A percentile compares a stretch with the other conserved stretches of the same genome.
These are phyloP conservation scores for Morone chrysops DNA, from an alignment of 2,113 vertebrate species.

Conservation along the genomic window DNA sequence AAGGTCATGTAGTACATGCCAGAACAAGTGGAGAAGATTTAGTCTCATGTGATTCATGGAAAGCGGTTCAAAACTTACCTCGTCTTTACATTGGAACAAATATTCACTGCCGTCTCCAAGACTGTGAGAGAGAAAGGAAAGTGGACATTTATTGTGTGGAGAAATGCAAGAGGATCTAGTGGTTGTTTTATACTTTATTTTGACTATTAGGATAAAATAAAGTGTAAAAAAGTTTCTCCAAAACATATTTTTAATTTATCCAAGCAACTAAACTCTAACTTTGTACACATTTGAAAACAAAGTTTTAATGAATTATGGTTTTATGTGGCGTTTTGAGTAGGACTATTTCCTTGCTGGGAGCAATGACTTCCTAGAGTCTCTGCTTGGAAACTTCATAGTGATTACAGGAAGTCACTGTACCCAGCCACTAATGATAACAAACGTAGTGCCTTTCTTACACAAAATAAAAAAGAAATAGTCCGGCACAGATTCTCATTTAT, in stretches of 20 bases:
- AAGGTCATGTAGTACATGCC: background rate
- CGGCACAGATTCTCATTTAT: background rate
- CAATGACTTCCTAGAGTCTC: too few species aligned
- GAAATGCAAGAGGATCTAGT: background rate
- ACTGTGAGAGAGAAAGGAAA: conserved; percentile 80
- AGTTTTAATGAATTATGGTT: too few species aligned
- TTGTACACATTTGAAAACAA: background rate
- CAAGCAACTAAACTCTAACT: background rate
- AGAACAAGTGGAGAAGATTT: background rate
- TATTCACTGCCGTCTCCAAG: conserved; percentile 93
- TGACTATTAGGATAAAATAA: background rate
- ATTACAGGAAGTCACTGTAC: too few species aligned
- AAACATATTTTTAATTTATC: background rate
- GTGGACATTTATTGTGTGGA: background rate
- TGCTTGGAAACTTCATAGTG: too few species aligned
- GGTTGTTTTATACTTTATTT: background rate
- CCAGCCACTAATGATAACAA: too few species aligned
- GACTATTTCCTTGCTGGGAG: too few species aligned
- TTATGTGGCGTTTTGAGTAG: too few species aligned
- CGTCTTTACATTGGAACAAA: conserved; percentile 97
- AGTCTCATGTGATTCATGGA: background rate
- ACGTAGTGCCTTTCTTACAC: background rate
- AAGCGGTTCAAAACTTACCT: conserved; percentile 85
- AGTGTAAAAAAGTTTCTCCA: background rate
- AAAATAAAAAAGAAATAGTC: background rate